Percentiles rank a stretch among this genome's conserved stretches.
Evolutionary conservation across 2,113 vertebrate genomes (phyloP).

Genomic region (Entomyzon cyanotis): DNA sequence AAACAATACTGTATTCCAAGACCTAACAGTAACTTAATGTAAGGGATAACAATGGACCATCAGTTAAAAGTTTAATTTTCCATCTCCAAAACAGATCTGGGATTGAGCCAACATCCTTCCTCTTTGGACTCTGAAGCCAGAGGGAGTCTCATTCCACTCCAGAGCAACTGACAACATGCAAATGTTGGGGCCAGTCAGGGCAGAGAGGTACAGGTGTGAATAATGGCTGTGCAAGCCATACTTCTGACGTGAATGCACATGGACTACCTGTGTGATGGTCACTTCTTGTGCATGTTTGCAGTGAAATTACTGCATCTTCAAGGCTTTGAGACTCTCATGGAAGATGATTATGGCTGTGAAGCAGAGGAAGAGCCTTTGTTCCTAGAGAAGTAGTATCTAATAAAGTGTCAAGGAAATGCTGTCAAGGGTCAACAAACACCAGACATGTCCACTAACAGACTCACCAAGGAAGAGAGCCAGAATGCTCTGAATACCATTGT

Average conservation of each 20-base stretch:
- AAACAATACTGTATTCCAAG: not conserved
- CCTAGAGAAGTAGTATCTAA: slow-evolving; percentile 75
- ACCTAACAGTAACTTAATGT: not conserved
- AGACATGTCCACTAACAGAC: not conserved
- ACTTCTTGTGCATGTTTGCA: not conserved
- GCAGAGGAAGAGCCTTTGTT: slow-evolving; percentile 20
- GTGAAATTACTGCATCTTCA: not conserved
- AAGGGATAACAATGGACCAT: not conserved
- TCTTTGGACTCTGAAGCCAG: not conserved
- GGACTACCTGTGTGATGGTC: not conserved
- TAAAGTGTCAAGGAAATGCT: slow-evolving; percentile 60
- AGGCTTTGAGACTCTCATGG: not conserved
- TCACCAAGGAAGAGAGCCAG: not conserved
- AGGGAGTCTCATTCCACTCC: not conserved
- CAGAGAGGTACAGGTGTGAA: not conserved
- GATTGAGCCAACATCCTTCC: not conserved
- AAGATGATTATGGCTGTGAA: not conserved
- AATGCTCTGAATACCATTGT: not conserved
- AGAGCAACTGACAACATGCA: not conserved
- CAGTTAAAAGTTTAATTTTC: slow-evolving; percentile 6
- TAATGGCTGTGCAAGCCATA: not conserved
- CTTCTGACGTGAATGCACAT: not conserved
- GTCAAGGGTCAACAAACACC: not conserved
- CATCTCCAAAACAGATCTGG: not conserved
- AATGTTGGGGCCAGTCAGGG: not conserved